Conservation (phyloP, 2,797 vertebrate species). For the Sorex maritimensis region DNA sequence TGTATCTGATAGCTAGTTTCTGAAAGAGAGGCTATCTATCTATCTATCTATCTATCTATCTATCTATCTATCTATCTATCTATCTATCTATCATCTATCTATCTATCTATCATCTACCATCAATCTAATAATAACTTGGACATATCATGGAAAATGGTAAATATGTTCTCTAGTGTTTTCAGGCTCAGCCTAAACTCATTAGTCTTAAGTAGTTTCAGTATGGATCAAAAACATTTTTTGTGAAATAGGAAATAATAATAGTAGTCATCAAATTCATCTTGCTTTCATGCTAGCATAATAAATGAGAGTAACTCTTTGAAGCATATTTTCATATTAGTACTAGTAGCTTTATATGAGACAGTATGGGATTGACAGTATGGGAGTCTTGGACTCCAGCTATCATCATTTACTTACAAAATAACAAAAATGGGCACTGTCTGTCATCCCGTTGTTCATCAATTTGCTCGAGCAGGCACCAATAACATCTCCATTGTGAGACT, state of each 20-base stretch:
- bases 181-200: neutral
- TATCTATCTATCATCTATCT: too few species aligned
- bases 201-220: neutral
- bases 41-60: neutral
- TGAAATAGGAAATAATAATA: neutral
- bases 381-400: neutral
- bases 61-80: too few species aligned
- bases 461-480: too few species aligned
- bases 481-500: too few species aligned
- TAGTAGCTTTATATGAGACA: neutral
- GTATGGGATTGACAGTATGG: neutral
- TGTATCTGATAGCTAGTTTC: too few species aligned
- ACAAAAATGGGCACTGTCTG: neutral
- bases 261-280: neutral
- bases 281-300: neutral
- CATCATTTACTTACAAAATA: constrained; percentile 25
- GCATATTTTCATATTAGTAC: neutral
- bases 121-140: constrained; percentile 21
- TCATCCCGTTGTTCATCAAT: too few species aligned
- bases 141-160: constrained; percentile 22
- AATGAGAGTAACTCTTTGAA: too few species aligned
- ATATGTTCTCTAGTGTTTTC: constrained; percentile 20
- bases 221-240: neutral
- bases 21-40: neutral
- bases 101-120: too few species aligned